Percentiles rank a stretch among this genome's conserved stretches.
Evolutionary conservation across 2,113 vertebrate species (phyloP).

Genomic region (Trochalopteron elliotii): DNA sequence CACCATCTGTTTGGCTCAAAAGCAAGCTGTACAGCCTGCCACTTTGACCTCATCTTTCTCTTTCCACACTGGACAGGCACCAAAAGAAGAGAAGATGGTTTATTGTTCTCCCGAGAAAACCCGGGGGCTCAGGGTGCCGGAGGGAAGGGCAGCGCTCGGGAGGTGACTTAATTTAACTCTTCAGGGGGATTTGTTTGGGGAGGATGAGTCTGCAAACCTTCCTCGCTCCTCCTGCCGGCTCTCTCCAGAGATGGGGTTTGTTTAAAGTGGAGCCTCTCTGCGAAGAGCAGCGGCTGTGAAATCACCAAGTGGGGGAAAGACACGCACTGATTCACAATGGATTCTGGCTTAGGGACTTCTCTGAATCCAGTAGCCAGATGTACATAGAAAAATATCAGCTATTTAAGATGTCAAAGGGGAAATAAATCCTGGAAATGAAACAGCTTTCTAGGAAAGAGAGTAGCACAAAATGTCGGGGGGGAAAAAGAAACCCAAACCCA

Average conservation of each 20-base stretch:
- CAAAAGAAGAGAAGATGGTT: slow-evolving; percentile 41
- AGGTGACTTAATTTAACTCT: slow-evolving; percentile 26
- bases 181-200: background rate
- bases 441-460: background rate
- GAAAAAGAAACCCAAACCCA: rapidly evolving
- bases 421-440: slow-evolving; percentile 13
- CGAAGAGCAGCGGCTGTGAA: background rate
- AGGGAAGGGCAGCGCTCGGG: background rate
- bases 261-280: background rate
- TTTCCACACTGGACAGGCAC: slow-evolving; percentile 56
- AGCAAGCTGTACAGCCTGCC: slow-evolving; percentile 82
- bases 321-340: background rate
- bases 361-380: background rate
- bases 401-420: background rate
- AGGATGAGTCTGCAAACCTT: background rate
- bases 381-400: background rate
- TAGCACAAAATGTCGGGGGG: background rate
- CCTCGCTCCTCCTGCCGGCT: background rate
- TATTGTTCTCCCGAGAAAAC: slow-evolving; percentile 69
- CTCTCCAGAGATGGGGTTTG: background rate
- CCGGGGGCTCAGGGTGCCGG: background rate
- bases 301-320: background rate
- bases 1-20: slow-evolving; percentile 97
- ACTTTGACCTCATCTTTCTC: slow-evolving; percentile 80
- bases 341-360: background rate